Evolutionary conservation across 2,888 invertebrate genomes (phyloP).

Genomic region (Lordiphosa andalusiaca): DNA sequence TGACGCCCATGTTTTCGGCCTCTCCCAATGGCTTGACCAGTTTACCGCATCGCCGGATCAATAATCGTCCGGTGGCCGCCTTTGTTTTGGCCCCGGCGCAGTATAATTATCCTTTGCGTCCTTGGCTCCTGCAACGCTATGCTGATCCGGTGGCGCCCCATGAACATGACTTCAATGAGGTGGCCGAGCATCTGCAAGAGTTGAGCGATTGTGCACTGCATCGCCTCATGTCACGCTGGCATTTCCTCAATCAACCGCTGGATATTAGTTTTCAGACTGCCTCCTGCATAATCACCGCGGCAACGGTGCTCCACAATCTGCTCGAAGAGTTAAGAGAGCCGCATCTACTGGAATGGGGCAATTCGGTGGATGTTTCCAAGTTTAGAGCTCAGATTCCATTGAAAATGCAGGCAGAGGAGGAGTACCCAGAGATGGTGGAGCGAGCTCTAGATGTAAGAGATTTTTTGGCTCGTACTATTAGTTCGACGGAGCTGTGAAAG

Average conservation of each 20-base stretch:
- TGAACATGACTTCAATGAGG: conserved; percentile 76
- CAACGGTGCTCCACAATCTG: conserved; percentile 77
- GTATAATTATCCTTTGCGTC: conserved; percentile 71
- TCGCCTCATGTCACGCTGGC: conserved; percentile 78
- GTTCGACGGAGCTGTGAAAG: conserved; percentile 55
- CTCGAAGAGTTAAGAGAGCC: conserved; percentile 74
- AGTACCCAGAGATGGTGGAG: conserved; percentile 10
- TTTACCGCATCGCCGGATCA: conserved; percentile 51
- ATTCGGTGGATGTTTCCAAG: conserved; percentile 51
- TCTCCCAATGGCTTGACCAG: conserved; percentile 60
- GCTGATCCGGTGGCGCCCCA: conserved; percentile 63
- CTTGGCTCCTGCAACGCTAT: conserved; percentile 77
- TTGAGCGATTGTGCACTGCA: conserved; percentile 74
- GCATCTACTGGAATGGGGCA: conserved; percentile 74
- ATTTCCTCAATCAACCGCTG: conserved; percentile 70
- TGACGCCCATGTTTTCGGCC: conserved; percentile 57
- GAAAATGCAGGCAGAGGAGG: conserved; percentile 3
- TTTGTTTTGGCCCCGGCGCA: conserved; percentile 68
- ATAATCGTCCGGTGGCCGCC: conserved; percentile 55
- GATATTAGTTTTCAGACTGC: conserved; percentile 76
- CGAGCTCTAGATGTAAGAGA: conserved; percentile 56
- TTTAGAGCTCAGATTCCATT: conserved; percentile 30
- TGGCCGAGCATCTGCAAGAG: conserved; percentile 71
- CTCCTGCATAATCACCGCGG: conserved; percentile 73
- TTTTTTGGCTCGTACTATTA: conserved; percentile 68